Conservation (phyloP, 2,888 invertebrate genomes). For the Crossocerus cetratus region DNA sequence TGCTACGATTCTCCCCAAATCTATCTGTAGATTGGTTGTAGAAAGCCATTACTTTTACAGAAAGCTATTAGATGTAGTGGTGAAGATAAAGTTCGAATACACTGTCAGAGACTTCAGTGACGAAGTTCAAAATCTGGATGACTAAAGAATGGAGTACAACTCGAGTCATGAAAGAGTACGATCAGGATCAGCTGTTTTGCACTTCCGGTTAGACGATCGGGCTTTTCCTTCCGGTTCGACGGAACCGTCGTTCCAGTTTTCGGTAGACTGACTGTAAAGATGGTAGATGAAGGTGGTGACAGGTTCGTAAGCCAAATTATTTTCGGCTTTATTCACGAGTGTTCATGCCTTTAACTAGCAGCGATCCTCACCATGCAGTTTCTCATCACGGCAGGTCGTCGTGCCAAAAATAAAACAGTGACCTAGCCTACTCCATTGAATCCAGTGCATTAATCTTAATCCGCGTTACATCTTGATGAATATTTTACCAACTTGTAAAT, state of each 20-base stretch:
- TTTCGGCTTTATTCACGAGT: slow-evolving; percentile 29
- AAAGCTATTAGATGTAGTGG: too few relatives aligned
- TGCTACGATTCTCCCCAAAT: too few relatives aligned
- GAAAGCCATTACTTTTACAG: too few relatives aligned
- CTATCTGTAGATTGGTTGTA: too few relatives aligned
- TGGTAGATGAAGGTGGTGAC: slow-evolving; percentile 76
- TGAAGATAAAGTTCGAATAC: too few relatives aligned
- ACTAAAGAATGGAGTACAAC: slow-evolving; percentile 32
- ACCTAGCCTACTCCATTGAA: slow-evolving; percentile 31
- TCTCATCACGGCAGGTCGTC: slow-evolving; percentile 2
- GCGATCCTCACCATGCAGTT: slow-evolving; percentile 1
- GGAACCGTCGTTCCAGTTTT: slow-evolving; percentile 56
- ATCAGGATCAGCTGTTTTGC: slow-evolving; percentile 66
- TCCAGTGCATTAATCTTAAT: slow-evolving; percentile 31
- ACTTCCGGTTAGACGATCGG: slow-evolving; percentile 65
- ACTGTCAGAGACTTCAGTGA: too few relatives aligned
- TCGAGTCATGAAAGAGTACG: slow-evolving; percentile 34
- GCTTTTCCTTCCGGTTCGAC: slow-evolving; percentile 59
- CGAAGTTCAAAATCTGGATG: neutral
- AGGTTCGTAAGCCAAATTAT: slow-evolving; percentile 70
- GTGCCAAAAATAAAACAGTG: slow-evolving; percentile 28
- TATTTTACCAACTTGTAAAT: slow-evolving; percentile 26
- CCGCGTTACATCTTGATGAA: slow-evolving; percentile 29
- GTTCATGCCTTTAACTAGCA: slow-evolving; percentile 5
- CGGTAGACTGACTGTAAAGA: slow-evolving; percentile 61